A percentile compares a stretch with the other conserved stretches of the same genome.
phyloP scores from a whole-genome alignment of 2,113 vertebrate genomes.

The Mustela nigripes region DNA sequence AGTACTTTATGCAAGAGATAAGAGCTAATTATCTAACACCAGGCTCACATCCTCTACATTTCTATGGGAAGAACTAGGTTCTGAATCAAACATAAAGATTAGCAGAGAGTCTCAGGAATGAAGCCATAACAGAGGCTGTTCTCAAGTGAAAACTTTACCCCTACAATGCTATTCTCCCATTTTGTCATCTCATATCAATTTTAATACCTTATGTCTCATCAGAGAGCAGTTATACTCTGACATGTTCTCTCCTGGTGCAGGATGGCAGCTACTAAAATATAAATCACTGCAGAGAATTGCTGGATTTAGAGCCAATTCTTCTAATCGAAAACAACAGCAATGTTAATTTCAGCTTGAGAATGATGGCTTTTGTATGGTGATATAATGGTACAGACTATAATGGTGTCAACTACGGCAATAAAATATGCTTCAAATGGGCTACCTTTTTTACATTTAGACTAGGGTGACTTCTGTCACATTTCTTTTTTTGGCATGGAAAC shows the following conservation, averaged over 20 bases:
- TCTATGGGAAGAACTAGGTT: constrained; percentile 51
- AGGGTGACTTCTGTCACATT: constrained; percentile 81
- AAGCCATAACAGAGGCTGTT: background rate
- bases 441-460: constrained; percentile 74
- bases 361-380: constrained; percentile 79
- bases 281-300: constrained; percentile 76
- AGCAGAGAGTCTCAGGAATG: constrained; percentile 46
- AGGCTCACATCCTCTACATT: constrained; percentile 2
- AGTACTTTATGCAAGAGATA: constrained; percentile 16
- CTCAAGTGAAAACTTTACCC: constrained; percentile 39
- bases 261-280: constrained; percentile 72
- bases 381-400: constrained; percentile 66
- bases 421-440: constrained; percentile 78
- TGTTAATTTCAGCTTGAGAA: constrained; percentile 78
- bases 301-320: constrained; percentile 76
- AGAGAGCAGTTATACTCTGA: constrained; percentile 61
- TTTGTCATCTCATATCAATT: constrained; percentile 65
- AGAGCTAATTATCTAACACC: background rate
- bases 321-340: constrained; percentile 78
- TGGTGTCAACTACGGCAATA: constrained; percentile 73
- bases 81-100: constrained; percentile 19
- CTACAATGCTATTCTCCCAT: background rate
- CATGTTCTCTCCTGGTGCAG: constrained; percentile 73
- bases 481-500: constrained; percentile 84
- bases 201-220: constrained; percentile 75